Percentiles rank a stretch among this genome's conserved stretches.
Conservation (phyloP, 2,113 vertebrate species). For the human (Homo sapiens) region GRCh38 chr15:91595501-91596000, state of each 20-base stretch:
- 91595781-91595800: not conserved
- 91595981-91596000: not conserved
- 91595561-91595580: not conserved
- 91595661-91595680: not conserved
- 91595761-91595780: constrained; percentile 26
- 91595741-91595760: not conserved
- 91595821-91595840: not conserved
- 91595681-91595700: not conserved
- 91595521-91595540: not conserved
- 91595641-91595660: not conserved
- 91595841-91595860: not conserved
- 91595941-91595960: not conserved
- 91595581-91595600: not conserved
- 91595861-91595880: not conserved
- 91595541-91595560: not conserved
- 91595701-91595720: constrained; percentile 37
- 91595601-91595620: not conserved
- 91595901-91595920: not conserved
- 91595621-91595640: not conserved
- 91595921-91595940: not conserved
- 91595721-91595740: constrained; percentile 49
- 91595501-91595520: not conserved
- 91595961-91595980: not conserved
- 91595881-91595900: not conserved
- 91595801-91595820: not conserved